These are phyloP conservation scores for Bombus confusus DNA, from an alignment of 1,140 invertebrate genomes.

Conservation along the genomic window DNA sequence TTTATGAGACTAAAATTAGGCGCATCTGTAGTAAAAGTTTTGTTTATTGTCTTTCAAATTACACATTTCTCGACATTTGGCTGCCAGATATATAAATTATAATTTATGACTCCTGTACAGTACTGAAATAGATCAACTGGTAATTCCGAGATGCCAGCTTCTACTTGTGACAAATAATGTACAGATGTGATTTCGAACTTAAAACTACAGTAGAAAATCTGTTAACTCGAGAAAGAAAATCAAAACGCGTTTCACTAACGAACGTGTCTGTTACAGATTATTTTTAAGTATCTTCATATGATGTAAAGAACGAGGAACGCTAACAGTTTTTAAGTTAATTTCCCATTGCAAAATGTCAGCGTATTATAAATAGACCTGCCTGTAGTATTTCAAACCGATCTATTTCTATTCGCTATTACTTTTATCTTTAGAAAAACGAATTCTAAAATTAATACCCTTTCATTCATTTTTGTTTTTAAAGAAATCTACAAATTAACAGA, in stretches of 20 bases:
- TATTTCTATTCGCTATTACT: not conserved
- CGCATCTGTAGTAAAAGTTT: not conserved
- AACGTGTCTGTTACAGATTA: not conserved
- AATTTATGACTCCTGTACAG: not conserved
- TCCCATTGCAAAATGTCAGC: not conserved
- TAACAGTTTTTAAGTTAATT: not conserved
- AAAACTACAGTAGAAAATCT: not conserved
- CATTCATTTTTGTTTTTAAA: not conserved
- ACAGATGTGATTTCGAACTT: constrained; percentile 9
- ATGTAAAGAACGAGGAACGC: too few relatives aligned
- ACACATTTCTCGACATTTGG: not conserved
- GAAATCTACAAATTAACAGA: not conserved
- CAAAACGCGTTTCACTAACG: not conserved
- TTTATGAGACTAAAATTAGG: not conserved
- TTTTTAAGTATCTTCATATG: not conserved
- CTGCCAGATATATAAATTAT: not conserved
- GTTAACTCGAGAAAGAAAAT: not conserved
- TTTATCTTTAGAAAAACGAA: not conserved
- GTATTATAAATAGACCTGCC: not conserved
- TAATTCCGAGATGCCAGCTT: not conserved
- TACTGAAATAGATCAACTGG: not conserved
- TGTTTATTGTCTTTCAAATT: not conserved
- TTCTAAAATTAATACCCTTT: not conserved
- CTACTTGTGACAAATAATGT: constrained; percentile 5
- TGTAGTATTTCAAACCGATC: not conserved